These are phyloP conservation scores for Ichneumoninae sp. DNA, from an alignment of 2,888 invertebrate genomes.

Conservation along the genomic window DNA sequence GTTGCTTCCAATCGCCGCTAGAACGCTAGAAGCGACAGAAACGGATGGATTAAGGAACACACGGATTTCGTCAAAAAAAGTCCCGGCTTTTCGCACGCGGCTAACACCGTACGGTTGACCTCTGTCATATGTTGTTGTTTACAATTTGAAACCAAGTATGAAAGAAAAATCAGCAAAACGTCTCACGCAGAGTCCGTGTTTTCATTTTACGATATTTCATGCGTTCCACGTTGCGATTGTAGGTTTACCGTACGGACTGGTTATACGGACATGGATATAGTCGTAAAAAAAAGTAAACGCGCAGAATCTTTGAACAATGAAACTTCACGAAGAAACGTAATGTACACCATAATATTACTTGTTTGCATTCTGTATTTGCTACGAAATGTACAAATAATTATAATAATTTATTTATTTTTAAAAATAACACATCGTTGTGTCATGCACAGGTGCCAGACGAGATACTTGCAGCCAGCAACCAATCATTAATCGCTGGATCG, in stretches of 20 bases:
- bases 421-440: neutral
- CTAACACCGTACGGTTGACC: neutral
- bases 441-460: neutral
- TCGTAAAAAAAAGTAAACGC: neutral
- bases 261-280: neutral
- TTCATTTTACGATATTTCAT: neutral
- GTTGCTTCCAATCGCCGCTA: neutral
- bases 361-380: neutral
- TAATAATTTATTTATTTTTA: neutral
- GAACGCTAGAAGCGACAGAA: neutral
- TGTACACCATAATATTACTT: neutral
- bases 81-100: neutral
- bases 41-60: neutral
- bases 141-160: neutral
- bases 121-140: slow-evolving; percentile 11
- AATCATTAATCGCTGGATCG: neutral
- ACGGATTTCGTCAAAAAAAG: neutral
- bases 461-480: neutral
- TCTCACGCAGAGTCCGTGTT: neutral
- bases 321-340: slow-evolving; percentile 1
- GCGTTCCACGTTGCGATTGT: neutral
- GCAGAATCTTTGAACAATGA: neutral
- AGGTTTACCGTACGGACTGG: neutral
- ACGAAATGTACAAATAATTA: neutral
- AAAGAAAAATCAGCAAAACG: neutral